Conservation (phyloP, 1,140 invertebrate species). For the Pseudomyrmex cubaensis region DNA sequence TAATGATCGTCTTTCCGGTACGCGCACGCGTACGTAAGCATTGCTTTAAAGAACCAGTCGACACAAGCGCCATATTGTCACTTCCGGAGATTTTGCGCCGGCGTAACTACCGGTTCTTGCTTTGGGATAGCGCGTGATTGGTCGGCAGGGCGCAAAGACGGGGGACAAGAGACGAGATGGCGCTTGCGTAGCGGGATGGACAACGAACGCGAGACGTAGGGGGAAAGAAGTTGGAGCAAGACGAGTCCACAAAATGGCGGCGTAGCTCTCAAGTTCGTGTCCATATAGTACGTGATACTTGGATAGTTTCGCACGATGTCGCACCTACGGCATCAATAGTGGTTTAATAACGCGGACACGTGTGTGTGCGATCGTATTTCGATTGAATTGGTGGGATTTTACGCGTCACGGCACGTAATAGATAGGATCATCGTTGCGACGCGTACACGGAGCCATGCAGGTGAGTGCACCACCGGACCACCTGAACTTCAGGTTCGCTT, state of each 20-base stretch:
- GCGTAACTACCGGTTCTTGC: no score
- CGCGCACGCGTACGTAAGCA: neutral
- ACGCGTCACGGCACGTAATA: constrained; percentile 34
- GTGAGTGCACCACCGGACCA: constrained; percentile 77
- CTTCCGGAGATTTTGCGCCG: neutral
- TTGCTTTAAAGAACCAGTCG: neutral
- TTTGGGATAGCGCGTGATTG: neutral
- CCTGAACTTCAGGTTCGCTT: constrained; percentile 69
- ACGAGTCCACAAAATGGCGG: constrained; percentile 82
- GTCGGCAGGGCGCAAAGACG: neutral
- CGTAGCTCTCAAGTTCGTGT: constrained; percentile 75
- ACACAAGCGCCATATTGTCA: neutral
- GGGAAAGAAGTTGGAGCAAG: constrained; percentile 78
- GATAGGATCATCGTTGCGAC: constrained; percentile 75
- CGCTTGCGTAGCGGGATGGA: constrained; percentile 76
- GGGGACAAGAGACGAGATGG: constrained; percentile 28
- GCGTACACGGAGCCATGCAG: constrained; percentile 84
- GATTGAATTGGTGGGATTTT: constrained; percentile 61
- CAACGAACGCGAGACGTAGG: constrained; percentile 28
- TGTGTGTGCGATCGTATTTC: constrained; percentile 60
- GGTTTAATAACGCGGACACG: constrained; percentile 66
- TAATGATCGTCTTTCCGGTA: constrained; percentile 14
- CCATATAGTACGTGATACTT: constrained; percentile 82
- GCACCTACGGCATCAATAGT: constrained; percentile 57
- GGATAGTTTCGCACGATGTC: constrained; percentile 79